Percentiles rank a stretch among this genome's conserved stretches.
Evolutionary conservation across 2,888 invertebrate genomes (phyloP).

Genomic region (Drosophila quinaria): DNA sequence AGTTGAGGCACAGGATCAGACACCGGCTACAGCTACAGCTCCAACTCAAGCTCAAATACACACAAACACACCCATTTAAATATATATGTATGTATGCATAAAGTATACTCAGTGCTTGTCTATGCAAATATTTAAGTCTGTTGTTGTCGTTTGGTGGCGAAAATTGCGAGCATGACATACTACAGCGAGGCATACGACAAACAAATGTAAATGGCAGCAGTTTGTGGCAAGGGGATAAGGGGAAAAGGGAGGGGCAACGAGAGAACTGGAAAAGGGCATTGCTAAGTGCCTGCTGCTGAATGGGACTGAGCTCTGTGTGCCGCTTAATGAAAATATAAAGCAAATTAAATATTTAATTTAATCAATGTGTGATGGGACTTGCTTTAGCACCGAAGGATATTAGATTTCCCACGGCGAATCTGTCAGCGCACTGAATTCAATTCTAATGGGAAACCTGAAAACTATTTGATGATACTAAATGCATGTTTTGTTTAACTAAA

Average conservation of each 20-base stretch:
- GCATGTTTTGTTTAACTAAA: not conserved
- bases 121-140: conserved; percentile 86
- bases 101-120: conserved; percentile 73
- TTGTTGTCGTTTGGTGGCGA: conserved; percentile 83
- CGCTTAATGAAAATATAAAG: conserved; percentile 58
- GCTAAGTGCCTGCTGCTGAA: conserved; percentile 24
- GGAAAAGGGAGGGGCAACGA: not conserved
- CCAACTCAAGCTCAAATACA: conserved; percentile 25
- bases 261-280: conserved; percentile 21
- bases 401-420: conserved; percentile 38
- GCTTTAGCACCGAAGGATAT: conserved; percentile 12
- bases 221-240: conserved; percentile 7
- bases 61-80: conserved; percentile 15
- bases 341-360: conserved; percentile 67
- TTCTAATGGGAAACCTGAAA: conserved; percentile 23
- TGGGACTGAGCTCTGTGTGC: not conserved
- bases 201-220: conserved; percentile 55
- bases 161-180: conserved; percentile 71
- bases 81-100: conserved; percentile 14
- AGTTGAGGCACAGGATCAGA: conserved; percentile 47
- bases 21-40: not conserved
- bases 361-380: conserved; percentile 41
- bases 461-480: not conserved
- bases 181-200: conserved; percentile 39
- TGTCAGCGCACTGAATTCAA: conserved; percentile 15